Conservation (phyloP, 2,113 vertebrate genomes). For the Lamprotornis superbus region DNA sequence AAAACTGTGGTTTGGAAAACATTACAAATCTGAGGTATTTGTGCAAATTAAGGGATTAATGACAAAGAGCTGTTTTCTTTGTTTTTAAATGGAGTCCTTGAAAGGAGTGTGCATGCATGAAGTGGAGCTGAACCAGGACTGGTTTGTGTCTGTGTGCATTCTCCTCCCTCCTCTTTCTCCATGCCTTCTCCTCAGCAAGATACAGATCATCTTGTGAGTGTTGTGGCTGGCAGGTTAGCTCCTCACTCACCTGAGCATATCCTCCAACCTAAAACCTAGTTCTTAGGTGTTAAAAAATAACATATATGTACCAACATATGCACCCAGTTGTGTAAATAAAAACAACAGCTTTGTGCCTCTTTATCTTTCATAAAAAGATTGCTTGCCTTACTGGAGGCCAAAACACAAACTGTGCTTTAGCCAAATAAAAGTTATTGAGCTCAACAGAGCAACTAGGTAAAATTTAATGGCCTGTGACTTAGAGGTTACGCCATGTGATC, state of each 20-base stretch:
- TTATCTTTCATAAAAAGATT: not conserved
- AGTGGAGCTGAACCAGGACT: not conserved
- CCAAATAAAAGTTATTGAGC: constrained; percentile 51
- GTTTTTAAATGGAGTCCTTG: not conserved
- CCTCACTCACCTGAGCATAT: not conserved
- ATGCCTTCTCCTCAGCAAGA: not conserved
- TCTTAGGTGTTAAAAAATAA: not conserved
- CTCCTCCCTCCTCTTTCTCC: not conserved
- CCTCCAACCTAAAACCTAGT: not conserved
- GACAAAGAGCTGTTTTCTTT: not conserved
- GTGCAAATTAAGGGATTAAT: constrained; percentile 48
- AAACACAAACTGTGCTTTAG: not conserved
- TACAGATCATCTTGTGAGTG: fast-evolving
- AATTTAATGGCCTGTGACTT: constrained; percentile 51
- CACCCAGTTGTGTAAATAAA: not conserved
- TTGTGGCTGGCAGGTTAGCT: not conserved
- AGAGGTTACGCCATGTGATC: constrained; percentile 26
- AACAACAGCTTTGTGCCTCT: not conserved
- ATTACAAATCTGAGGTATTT: constrained; percentile 10
- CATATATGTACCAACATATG: not conserved
- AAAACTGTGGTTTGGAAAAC: constrained; percentile 52
- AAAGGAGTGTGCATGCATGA: not conserved
- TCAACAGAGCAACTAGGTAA: constrained; percentile 35
- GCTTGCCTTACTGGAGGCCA: not conserved
- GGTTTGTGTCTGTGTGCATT: not conserved